These are phyloP conservation scores for Bombus terrestris DNA, from an alignment of 1,140 invertebrate genomes.

Conservation along the genomic window DNA sequence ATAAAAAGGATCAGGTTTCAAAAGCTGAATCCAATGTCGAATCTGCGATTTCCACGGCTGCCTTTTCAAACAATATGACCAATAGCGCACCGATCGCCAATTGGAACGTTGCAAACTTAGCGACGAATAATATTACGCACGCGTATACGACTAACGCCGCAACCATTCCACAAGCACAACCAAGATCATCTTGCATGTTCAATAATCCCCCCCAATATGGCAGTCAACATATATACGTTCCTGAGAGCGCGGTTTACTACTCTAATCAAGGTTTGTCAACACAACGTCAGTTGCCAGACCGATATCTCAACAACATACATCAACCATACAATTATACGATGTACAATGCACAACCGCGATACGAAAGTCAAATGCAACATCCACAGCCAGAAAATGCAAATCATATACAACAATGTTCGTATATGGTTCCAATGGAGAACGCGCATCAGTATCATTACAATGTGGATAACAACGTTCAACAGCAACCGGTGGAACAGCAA, in stretches of 20 bases:
- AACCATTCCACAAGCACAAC: too few species aligned
- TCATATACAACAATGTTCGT: fast-evolving
- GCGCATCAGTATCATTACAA: fast-evolving
- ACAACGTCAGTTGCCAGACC: fast-evolving
- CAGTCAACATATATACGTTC: fast-evolving
- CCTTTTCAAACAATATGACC: too few species aligned
- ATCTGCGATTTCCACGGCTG: fast-evolving
- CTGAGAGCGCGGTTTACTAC: fast-evolving
- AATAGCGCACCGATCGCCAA: fast-evolving
- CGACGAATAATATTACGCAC: too few species aligned
- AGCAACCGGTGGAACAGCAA: too few species aligned
- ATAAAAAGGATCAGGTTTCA: fast-evolving
- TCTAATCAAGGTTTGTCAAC: fast-evolving
- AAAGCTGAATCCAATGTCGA: fast-evolving
- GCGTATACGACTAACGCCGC: too few species aligned
- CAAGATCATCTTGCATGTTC: fast-evolving
- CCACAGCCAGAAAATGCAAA: fast-evolving
- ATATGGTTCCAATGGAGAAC: fast-evolving
- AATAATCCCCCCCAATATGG: fast-evolving
- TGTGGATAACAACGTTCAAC: too few species aligned
- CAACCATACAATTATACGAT: fast-evolving
- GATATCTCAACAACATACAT: too few species aligned
- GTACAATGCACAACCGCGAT: too few species aligned
- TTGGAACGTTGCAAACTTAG: too few species aligned
- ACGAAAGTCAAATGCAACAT: fast-evolving